phyloP scores from a whole-genome alignment of 2,113 vertebrate genomes.

The Macrotus californicus region DNA sequence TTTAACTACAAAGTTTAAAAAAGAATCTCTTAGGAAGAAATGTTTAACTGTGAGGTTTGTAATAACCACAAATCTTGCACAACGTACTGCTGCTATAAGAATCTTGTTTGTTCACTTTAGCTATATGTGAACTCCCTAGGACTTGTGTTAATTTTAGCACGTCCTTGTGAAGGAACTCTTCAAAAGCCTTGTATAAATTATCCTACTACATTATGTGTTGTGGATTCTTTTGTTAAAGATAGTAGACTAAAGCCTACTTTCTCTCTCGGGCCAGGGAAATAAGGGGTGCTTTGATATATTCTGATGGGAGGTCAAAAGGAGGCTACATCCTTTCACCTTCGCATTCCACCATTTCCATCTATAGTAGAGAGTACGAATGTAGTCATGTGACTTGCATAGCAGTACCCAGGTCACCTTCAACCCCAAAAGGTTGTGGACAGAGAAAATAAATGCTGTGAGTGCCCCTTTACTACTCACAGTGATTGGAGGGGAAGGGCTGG shows the following conservation, averaged over 20 bases:
- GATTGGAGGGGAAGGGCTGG: neutral
- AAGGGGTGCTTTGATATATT: neutral
- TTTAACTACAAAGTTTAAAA: neutral
- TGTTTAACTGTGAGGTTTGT: neutral
- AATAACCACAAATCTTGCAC: neutral
- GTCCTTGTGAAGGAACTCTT: neutral
- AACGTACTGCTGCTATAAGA: neutral
- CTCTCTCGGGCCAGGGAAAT: neutral
- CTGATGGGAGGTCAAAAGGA: neutral
- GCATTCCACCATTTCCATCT: neutral
- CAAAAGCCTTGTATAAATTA: neutral
- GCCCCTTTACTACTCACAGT: neutral
- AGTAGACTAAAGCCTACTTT: neutral
- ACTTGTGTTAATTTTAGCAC: neutral
- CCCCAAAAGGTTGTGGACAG: neutral
- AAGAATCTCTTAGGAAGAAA: neutral
- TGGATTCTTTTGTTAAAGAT: neutral
- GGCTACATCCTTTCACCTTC: neutral
- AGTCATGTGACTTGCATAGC: neutral
- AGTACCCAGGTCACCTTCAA: neutral
- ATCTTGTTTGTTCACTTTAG: neutral
- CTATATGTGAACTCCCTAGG: neutral
- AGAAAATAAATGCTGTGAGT: neutral
- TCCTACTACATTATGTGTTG: neutral
- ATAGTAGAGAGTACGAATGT: neutral